Evolutionary conservation across 2,888 invertebrate genomes (phyloP).

Genomic region (Notodonta dromedarius): DNA sequence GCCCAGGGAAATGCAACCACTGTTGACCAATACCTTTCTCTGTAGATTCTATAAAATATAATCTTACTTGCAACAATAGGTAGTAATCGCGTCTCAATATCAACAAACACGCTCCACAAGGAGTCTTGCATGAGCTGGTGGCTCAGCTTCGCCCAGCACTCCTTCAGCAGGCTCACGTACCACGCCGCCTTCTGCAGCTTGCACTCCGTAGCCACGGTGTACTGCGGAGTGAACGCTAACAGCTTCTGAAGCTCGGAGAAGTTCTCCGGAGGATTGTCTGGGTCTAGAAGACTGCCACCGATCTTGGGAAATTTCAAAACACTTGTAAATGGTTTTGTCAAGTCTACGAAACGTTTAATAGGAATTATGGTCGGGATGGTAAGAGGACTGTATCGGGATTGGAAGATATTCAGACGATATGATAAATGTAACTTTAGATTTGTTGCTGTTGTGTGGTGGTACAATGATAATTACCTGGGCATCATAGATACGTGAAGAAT

Average conservation of each 20-base stretch:
- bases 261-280: constrained; percentile 67
- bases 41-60: too few species aligned
- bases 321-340: neutral
- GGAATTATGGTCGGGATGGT: too few species aligned
- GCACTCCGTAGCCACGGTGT: constrained; percentile 60
- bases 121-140: constrained; percentile 48
- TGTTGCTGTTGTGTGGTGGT: too few species aligned
- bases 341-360: too few species aligned
- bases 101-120: constrained; percentile 69
- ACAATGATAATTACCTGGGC: constrained; percentile 47
- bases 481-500: constrained; percentile 50
- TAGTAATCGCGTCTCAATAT: constrained; percentile 74
- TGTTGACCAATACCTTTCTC: too few species aligned
- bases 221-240: constrained; percentile 48
- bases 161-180: constrained; percentile 54
- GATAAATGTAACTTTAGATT: too few species aligned
- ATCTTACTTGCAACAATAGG: constrained; percentile 70
- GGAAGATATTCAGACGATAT: too few species aligned
- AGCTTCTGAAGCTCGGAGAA: constrained; percentile 64
- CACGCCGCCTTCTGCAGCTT: constrained; percentile 60
- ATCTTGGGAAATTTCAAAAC: constrained; percentile 47
- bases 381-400: too few species aligned
- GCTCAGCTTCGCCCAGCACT: constrained; percentile 44
- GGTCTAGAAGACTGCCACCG: constrained; percentile 69
- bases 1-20: too few species aligned